Percentiles rank a stretch among this genome's conserved stretches.
Conservation (phyloP, 2,797 vertebrate genomes). For the Anguilla megastoma region DNA sequence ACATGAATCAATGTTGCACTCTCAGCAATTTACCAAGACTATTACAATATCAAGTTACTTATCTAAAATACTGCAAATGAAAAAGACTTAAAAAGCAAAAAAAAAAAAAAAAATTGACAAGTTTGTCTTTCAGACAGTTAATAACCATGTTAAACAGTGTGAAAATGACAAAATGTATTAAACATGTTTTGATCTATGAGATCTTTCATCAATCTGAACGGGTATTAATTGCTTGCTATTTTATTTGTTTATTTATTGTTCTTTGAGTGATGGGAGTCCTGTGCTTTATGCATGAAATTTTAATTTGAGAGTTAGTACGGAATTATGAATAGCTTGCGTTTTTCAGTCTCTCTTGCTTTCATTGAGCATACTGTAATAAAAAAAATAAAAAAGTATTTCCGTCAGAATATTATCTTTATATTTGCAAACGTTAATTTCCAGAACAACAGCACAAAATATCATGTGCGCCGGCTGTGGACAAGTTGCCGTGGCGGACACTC, state of each 20-base stretch:
- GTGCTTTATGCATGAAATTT: not conserved
- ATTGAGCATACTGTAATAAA: not conserved
- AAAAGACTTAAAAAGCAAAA: not conserved
- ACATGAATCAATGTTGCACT: slow-evolving; percentile 12
- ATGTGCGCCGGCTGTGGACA: not conserved
- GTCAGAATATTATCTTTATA: not conserved
- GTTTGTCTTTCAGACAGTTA: not conserved
- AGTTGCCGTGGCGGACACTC: slow-evolving; percentile 32
- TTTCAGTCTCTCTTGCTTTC: not conserved
- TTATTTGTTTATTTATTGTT: not conserved
- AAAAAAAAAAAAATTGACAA: not conserved
- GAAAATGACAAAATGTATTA: not conserved
- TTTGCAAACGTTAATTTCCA: not conserved
- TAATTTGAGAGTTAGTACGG: not conserved
- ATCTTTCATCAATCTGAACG: not conserved
- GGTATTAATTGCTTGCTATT: not conserved
- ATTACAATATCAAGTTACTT: not conserved
- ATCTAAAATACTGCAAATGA: not conserved
- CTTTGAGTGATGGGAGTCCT: not conserved
- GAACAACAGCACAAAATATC: not conserved
- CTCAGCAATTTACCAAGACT: not conserved
- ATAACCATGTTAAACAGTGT: not conserved
- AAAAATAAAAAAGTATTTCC: not conserved
- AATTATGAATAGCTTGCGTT: not conserved
- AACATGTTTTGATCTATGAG: not conserved